Percentiles rank a stretch among this genome's conserved stretches.
Evolutionary conservation across 2,888 invertebrate genomes (phyloP).

Genomic region (Graphium colonna): DNA sequence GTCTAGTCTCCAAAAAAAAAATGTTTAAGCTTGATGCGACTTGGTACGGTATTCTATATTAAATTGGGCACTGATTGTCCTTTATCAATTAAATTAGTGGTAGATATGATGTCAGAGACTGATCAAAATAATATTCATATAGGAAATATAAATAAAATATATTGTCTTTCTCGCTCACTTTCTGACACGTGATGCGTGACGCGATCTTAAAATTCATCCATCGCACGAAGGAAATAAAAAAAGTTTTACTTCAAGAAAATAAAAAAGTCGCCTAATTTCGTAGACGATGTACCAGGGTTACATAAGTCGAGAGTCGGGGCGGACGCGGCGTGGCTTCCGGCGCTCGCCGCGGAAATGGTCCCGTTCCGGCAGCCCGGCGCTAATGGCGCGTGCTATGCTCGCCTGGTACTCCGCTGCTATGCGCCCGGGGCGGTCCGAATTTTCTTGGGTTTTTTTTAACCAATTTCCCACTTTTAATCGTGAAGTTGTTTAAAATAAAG

Average conservation of each 20-base stretch:
- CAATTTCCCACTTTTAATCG: too few species aligned
- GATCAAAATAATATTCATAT: too few species aligned
- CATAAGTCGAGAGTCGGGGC: slow-evolving; percentile 42
- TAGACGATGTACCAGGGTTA: slow-evolving; percentile 46
- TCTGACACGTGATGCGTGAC: neutral
- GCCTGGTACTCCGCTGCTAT: slow-evolving; percentile 61
- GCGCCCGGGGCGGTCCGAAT: slow-evolving; percentile 36
- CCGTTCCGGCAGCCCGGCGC: slow-evolving; percentile 58
- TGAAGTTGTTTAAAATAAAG: too few species aligned
- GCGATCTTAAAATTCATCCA: too few species aligned
- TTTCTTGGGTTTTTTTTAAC: too few species aligned
- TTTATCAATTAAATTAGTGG: too few species aligned
- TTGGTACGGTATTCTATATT: too few species aligned
- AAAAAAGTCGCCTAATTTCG: neutral
- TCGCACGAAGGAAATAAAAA: neutral
- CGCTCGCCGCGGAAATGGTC: slow-evolving; percentile 72
- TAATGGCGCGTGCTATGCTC: slow-evolving; percentile 62
- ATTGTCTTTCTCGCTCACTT: neutral
- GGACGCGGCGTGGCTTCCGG: slow-evolving; percentile 68
- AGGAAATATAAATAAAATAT: neutral
- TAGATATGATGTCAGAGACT: too few species aligned
- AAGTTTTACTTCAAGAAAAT: neutral
- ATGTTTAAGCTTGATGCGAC: too few species aligned
- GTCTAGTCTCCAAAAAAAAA: too few species aligned
- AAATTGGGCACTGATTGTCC: too few species aligned